A percentile compares a stretch with the other conserved stretches of the same genome.
phyloP scores from a whole-genome alignment of 2,888 invertebrate genomes.

The Ennomos fuscantarius region DNA sequence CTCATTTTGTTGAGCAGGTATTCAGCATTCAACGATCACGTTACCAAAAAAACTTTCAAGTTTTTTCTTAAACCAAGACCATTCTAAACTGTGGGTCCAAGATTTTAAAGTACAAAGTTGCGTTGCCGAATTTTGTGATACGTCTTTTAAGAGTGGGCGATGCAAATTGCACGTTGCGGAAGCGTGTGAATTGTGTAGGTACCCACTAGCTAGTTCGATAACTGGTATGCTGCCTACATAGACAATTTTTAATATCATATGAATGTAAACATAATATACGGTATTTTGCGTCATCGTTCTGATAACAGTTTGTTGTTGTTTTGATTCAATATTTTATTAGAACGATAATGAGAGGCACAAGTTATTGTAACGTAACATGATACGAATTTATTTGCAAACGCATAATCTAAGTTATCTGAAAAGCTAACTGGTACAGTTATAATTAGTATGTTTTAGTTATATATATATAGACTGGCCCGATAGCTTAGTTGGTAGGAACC shows the following conservation, averaged over 20 bases:
- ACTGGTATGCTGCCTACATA: conserved; percentile 10
- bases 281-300: conserved; percentile 44
- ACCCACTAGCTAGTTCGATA: conserved; percentile 7
- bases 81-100: conserved; percentile 7
- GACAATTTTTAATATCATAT: conserved; percentile 15
- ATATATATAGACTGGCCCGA: no score
- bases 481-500: no score
- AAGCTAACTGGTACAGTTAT: no score
- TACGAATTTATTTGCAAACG: no score
- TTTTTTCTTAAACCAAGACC: not conserved
- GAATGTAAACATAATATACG: conserved; percentile 33
- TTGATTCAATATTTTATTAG: conserved; percentile 30
- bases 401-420: no score
- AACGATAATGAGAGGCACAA: not conserved
- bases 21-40: conserved; percentile 5
- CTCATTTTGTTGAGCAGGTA: conserved; percentile 2
- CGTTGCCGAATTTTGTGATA: not conserved
- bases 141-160: not conserved
- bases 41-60: conserved; percentile 16
- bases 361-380: not conserved
- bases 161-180: conserved; percentile 25
- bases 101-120: not conserved
- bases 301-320: conserved; percentile 36
- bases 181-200: conserved; percentile 22
- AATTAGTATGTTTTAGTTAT: no score